phyloP scores from a whole-genome alignment of 2,113 vertebrate species.

The Microcebus griseorufus region DNA sequence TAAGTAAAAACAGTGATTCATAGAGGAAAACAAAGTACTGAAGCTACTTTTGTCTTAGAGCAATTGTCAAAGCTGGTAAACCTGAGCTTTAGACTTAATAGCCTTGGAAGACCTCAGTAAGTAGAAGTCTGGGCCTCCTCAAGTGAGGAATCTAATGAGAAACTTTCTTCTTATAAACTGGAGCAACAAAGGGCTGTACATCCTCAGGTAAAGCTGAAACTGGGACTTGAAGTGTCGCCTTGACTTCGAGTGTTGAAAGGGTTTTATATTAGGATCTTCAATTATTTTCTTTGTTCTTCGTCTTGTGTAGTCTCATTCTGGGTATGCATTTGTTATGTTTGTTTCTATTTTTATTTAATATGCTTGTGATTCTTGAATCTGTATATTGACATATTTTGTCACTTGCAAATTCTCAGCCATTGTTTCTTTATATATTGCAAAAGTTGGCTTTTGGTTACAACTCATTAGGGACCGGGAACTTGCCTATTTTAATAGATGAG shows the following conservation, averaged over 20 bases:
- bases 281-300: not conserved
- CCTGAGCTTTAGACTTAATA: not conserved
- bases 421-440: not conserved
- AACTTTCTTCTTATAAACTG: not conserved
- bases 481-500: not conserved
- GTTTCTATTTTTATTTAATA: not conserved
- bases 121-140: not conserved
- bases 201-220: not conserved
- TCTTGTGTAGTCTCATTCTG: not conserved
- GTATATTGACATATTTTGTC: not conserved
- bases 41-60: not conserved
- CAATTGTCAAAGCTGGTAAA: not conserved
- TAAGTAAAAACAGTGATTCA: not conserved
- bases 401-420: not conserved
- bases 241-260: not conserved
- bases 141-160: not conserved
- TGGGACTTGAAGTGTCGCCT: not conserved
- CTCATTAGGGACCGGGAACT: not conserved
- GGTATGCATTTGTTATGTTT: not conserved
- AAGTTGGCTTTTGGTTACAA: not conserved
- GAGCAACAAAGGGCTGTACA: not conserved
- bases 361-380: not conserved
- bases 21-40: not conserved
- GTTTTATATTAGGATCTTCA: not conserved
- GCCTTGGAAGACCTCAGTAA: not conserved